Percentiles rank a stretch among this genome's conserved stretches.
Conservation (phyloP, 2,797 vertebrate species). For the Tragelaphus oryx region DNA sequence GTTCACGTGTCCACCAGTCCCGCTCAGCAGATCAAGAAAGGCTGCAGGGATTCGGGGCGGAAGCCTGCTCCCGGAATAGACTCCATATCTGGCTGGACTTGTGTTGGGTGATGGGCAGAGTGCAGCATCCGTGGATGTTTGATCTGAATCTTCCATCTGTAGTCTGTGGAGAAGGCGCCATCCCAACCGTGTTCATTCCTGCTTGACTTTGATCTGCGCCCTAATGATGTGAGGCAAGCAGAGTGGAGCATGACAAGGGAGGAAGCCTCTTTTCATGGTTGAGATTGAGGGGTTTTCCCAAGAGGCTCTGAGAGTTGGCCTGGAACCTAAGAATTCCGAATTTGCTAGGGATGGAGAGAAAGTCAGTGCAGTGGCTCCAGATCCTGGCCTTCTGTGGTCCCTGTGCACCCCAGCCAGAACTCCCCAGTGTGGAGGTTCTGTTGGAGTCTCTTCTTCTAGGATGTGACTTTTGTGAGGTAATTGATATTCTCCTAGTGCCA, state of each 20-base stretch:
- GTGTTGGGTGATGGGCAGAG: not conserved
- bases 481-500: not conserved
- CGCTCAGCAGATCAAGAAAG: not conserved
- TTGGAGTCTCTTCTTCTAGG: not conserved
- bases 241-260: not conserved
- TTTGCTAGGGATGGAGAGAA: not conserved
- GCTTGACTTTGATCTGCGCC: not conserved
- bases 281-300: not conserved
- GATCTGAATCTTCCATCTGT: not conserved
- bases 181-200: not conserved
- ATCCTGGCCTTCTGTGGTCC: not conserved
- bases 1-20: not conserved
- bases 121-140: not conserved
- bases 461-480: not conserved
- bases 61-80: not conserved
- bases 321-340: not conserved
- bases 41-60: not conserved
- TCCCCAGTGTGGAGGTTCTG: not conserved
- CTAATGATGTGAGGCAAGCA: not conserved
- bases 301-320: not conserved
- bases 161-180: not conserved
- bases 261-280: not conserved
- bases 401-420: not conserved
- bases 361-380: not conserved
- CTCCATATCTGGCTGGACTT: not conserved